A percentile compares a stretch with the other conserved stretches of the same genome.
These are phyloP conservation scores for Geophilus truncorum DNA, from an alignment of 2,888 invertebrate genomes.

Conservation along the genomic window DNA sequence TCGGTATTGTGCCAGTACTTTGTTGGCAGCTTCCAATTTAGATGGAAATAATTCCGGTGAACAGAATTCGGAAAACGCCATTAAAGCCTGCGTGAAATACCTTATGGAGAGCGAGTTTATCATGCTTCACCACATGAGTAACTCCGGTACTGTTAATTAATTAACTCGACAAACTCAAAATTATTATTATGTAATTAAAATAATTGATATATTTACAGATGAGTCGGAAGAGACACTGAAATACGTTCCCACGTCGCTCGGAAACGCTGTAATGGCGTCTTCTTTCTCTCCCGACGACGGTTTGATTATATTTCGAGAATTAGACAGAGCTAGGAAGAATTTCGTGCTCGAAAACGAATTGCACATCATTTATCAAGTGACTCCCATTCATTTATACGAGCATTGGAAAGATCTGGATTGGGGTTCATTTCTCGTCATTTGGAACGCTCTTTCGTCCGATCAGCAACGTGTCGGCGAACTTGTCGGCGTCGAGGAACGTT, in stretches of 20 bases:
- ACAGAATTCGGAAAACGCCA: conserved; percentile 46
- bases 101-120: conserved; percentile 76
- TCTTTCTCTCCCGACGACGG: conserved; percentile 94
- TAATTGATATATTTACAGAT: conserved; percentile 32
- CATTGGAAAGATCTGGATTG: conserved; percentile 72
- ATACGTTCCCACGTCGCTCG: conserved; percentile 63
- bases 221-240: conserved; percentile 35
- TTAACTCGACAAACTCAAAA: too few relatives aligned
- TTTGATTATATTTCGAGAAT: conserved; percentile 76
- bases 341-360: conserved; percentile 91
- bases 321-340: conserved; percentile 81
- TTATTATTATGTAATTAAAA: not conserved
- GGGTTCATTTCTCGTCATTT: conserved; percentile 62
- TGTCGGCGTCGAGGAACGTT: conserved; percentile 81
- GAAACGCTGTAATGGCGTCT: conserved; percentile 85
- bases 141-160: conserved; percentile 4
- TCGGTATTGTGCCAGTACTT: conserved; percentile 72
- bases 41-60: conserved; percentile 37
- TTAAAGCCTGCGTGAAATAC: conserved; percentile 59
- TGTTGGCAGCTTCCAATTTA: conserved; percentile 55
- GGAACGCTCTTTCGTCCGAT: conserved; percentile 71
- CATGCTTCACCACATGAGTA: not conserved
- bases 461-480: conserved; percentile 82
- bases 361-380: conserved; percentile 91
- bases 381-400: conserved; percentile 81